These are phyloP conservation scores for Oophaga sylvatica DNA, from an alignment of 2,797 vertebrate species.

Conservation along the genomic window DNA sequence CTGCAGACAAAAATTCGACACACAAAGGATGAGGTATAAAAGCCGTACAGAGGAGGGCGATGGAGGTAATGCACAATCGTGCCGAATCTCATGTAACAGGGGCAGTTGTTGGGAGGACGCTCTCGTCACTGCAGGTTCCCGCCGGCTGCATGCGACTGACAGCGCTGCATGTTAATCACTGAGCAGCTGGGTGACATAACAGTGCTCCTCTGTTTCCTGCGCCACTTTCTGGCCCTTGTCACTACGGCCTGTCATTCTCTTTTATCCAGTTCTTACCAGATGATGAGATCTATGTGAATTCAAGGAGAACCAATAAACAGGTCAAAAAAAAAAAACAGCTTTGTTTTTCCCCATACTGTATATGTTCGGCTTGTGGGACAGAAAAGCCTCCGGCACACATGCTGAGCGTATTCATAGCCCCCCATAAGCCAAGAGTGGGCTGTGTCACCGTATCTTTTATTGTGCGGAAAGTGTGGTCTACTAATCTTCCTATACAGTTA, in stretches of 20 bases:
- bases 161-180: neutral
- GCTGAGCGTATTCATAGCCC: too few species aligned
- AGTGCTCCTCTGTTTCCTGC: neutral
- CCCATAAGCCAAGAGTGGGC: too few species aligned
- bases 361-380: too few species aligned
- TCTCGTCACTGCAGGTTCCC: neutral
- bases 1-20: neutral
- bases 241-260: neutral
- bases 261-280: neutral
- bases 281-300: neutral
- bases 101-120: neutral
- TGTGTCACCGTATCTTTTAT: too few species aligned
- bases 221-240: neutral
- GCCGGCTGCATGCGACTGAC: neutral
- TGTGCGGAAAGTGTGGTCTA: too few species aligned
- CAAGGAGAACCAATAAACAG: too few species aligned
- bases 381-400: too few species aligned
- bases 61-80: neutral
- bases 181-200: constrained; percentile 12
- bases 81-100: neutral
- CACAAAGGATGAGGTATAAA: neutral
- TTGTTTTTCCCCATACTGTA: too few species aligned
- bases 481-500: too few species aligned
- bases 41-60: neutral
- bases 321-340: too few species aligned